Evolutionary conservation across 2,888 invertebrate genomes (phyloP).

Genomic region (Cerastis leucographa): DNA sequence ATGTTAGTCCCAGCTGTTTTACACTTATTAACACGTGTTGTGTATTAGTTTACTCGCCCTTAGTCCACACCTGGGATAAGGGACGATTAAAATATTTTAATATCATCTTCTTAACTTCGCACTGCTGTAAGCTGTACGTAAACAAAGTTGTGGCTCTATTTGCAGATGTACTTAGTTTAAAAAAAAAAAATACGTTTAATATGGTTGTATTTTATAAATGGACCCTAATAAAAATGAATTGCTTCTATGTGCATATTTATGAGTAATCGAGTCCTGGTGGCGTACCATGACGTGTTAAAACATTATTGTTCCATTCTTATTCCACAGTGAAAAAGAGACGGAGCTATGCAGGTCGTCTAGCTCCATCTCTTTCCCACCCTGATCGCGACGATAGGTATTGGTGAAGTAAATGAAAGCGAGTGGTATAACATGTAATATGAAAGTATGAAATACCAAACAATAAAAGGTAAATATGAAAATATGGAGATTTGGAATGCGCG

Average conservation of each 20-base stretch:
- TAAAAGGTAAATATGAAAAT: too few species aligned
- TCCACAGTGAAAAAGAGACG: too few species aligned
- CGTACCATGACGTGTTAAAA: too few species aligned
- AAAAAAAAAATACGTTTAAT: background rate
- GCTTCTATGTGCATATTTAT: background rate
- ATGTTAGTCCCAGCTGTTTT: constrained; percentile 69
- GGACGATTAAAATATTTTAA: constrained; percentile 59
- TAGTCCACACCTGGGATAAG: constrained; percentile 53
- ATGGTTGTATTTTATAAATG: constrained; percentile 1
- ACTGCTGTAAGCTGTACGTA: constrained; percentile 1
- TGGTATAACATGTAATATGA: too few species aligned
- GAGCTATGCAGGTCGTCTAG: too few species aligned
- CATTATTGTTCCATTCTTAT: too few species aligned
- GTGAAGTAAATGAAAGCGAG: too few species aligned
- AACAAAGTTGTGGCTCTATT: constrained; percentile 39
- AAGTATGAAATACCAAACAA: too few species aligned
- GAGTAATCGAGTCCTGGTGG: background rate
- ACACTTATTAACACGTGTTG: constrained; percentile 73
- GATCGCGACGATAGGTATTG: too few species aligned
- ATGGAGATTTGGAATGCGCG: too few species aligned
- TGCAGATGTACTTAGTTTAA: constrained; percentile 14
- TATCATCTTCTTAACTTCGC: constrained; percentile 15
- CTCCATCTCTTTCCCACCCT: too few species aligned
- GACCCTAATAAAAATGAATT: background rate
- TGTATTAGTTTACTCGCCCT: constrained; percentile 59